Conservation (phyloP, 2,113 vertebrate species). For the Centropus unirufus region DNA sequence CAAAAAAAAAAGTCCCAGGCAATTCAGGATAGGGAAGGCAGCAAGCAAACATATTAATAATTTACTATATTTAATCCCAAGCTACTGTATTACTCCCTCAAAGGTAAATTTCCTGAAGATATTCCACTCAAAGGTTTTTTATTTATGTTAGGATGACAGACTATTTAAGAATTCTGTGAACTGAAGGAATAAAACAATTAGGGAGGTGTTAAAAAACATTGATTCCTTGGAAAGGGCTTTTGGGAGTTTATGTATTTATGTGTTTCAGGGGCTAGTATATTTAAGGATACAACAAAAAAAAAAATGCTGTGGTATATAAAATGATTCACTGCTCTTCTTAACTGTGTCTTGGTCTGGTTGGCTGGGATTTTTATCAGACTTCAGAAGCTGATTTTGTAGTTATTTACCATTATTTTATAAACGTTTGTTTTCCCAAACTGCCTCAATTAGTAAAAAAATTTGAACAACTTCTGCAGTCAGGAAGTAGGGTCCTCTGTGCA, state of each 20-base stretch:
- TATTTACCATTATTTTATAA: not conserved
- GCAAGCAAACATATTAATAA: not conserved
- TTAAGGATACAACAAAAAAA: not conserved
- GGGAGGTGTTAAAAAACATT: not conserved
- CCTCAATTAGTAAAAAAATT: not conserved
- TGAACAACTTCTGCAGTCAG: not conserved
- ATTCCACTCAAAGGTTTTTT: not conserved
- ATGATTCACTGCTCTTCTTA: not conserved
- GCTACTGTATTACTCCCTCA: not conserved
- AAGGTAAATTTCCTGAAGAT: not conserved
- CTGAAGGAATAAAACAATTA: not conserved
- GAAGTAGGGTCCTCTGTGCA: not conserved
- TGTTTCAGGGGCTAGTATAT: not conserved
- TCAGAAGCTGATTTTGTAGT: not conserved
- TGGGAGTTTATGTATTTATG: not conserved
- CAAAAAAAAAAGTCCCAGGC: not conserved
- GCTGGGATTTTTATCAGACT: not conserved
- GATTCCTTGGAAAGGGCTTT: not conserved
- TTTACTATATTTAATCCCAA: constrained; percentile 16
- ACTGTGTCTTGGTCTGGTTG: not conserved
- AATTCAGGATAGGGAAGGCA: not conserved
- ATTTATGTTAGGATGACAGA: not conserved
- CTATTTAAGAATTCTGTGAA: not conserved
- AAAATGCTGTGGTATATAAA: not conserved
- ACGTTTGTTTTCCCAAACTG: not conserved